Evolutionary conservation across 1,140 invertebrate species (phyloP), one percentile per base, ranked within the genome.

Genomic region (Maconellicoccus hirsutus): DNA sequence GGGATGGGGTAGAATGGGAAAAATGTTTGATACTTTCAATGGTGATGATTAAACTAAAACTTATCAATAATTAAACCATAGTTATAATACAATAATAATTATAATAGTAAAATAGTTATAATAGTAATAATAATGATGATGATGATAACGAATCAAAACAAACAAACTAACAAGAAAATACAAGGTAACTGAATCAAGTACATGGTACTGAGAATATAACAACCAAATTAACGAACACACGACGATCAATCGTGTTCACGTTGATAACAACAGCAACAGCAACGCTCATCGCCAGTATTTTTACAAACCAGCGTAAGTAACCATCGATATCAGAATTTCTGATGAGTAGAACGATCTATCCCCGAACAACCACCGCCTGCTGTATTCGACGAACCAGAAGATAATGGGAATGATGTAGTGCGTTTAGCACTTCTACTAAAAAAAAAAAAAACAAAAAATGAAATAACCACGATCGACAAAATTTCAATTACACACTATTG

Each of bases 331-430:
- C 61, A 66, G 61, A 66, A 66, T 26, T 66, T 66, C 19, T 66
- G 61, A 66, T 66, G 61, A 8, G 22, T 10, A 25, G 22, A 6
- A 23, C 61, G 61, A 66, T 66, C 61, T 23, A 16, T 26, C 22
- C 21, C 61, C 61, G 61, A 25, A 26, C 10, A 66, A 66, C 61
- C 52, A 16, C 52, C n/a, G 16, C 52, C 25, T 6, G 61, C 22
- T 16, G 61, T 10, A 8, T 23, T 66, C 4, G 61, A 10, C 25
- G 61, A 23, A 19, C 21, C 61, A 4, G 69, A 70, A 42, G 69
- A 70, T 42, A 72, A 63, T 6, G 72, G 72, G 70, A 72, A 72
- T 6, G 72, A 72, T 1, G 72, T 72, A 0, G 72, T 72, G 21
- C 72, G 33, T 29, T 72, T 72, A 52, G 72, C 72, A 72, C 69